Base-by-base conservation (phyloP, 2,113 vertebrate species). In the Daphoenositta chrysoptera region DNA sequence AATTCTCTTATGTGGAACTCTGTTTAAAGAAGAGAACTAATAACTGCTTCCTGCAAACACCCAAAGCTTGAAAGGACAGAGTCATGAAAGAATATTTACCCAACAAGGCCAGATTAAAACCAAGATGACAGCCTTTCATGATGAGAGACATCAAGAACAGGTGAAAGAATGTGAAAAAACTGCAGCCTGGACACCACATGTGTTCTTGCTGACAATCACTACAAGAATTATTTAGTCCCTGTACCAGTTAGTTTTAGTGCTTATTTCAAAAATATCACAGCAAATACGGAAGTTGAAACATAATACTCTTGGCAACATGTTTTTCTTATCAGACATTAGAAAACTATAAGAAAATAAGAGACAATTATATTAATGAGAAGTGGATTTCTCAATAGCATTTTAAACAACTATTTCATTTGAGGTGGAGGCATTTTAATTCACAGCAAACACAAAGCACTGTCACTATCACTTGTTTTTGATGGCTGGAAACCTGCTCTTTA, bases 111-210 rank as follows among this genome's bases (percentile, higher is more conserved):
- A 90, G 42, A 95, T 56, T 88, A 83, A 85, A 95, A 93, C 83
- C 23, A 66, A 78, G 64, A 93, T 57, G 75, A 93, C 76, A 81
- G 89, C 42, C 76, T 94, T 93, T 93, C 83, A 78, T 60, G 58
- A 77, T 73, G 24, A 86, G n/a, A 83, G 47, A 58, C 72, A 96
- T 80, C 76, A 89, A 80, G 68, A 92, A 83, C 51, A 95, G 89
- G 93, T 93, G 80, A 94, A 96, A 90, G 47, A 88, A 87, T 50
- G 53, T 64, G 71, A 70, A 88, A 88, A 89, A 72, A 70, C 5
- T 9, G 2, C 23, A 63, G 89, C 47, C 94, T 95, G 94, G 76
- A 92, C 51, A 87, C 94, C 90, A 97, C 80, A 94, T 83, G 88
- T 77, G 44, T 23, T 90, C 69, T 81, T 2, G 9, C 35, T 92